A percentile compares a stretch with the other conserved stretches of the same genome.
phyloP scores from a whole-genome alignment of 2,797 vertebrate species.

The Gallirallus australis region DNA sequence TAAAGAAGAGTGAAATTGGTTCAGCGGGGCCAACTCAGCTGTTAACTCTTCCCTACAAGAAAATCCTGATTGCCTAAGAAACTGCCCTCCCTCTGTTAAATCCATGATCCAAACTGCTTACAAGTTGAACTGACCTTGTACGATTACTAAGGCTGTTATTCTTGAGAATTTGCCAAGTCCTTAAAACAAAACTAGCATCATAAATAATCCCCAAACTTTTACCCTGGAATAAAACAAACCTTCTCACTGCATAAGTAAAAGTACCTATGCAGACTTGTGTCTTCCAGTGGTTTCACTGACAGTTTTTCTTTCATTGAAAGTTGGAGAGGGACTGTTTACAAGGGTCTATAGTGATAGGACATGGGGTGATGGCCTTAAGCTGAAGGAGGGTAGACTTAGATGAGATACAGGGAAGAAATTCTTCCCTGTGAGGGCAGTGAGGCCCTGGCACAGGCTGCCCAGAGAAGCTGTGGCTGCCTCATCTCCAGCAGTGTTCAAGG shows the following conservation, averaged over 20 bases:
- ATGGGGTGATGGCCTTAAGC: too few species aligned
- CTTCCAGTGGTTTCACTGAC: neutral
- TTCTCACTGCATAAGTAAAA: constrained; percentile 1
- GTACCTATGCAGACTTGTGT: neutral
- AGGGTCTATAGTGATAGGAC: too few species aligned
- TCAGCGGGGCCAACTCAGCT: constrained; percentile 23
- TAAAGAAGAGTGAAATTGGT: constrained; percentile 23
- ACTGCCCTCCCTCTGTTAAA: neutral
- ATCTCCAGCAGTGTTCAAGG: too few species aligned
- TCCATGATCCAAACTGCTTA: neutral
- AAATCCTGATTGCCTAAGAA: neutral
- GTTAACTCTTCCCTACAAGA: constrained; percentile 43
- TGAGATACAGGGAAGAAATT: too few species aligned
- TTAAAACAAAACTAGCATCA: constrained; percentile 27
- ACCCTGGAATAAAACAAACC: neutral
- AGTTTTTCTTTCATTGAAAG: neutral
- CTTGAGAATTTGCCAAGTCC: constrained; percentile 40
- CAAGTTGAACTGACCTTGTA: neutral
- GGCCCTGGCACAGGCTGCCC: too few species aligned
- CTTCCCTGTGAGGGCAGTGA: too few species aligned
- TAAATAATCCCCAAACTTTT: constrained; percentile 18
- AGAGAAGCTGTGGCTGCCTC: too few species aligned
- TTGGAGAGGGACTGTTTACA: too few species aligned
- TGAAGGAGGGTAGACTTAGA: too few species aligned
- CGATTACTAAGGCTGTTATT: constrained; percentile 10